phyloP scores from a whole-genome alignment of 2,797 vertebrate genomes.

The Geotrypetes seraphini region DNA sequence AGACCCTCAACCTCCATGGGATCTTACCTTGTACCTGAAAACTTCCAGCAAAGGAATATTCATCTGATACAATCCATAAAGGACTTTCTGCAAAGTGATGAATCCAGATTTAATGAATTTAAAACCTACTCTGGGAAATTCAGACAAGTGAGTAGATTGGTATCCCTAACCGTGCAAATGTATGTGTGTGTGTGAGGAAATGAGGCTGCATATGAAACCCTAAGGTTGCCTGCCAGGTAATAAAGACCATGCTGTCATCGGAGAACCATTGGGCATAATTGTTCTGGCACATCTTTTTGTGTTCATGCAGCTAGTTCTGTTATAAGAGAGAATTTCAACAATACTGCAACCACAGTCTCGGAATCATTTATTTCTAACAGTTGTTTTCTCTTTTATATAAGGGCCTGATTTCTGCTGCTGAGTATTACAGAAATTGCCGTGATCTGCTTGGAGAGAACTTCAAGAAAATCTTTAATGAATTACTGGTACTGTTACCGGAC shows the following conservation, averaged over 20 bases:
- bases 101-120: slow-evolving; percentile 86
- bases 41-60: slow-evolving; percentile 88
- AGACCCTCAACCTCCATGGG: slow-evolving; percentile 46
- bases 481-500: slow-evolving; percentile 89
- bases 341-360: too few relatives aligned
- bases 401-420: slow-evolving; percentile 78
- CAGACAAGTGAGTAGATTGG: slow-evolving; percentile 73
- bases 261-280: too few relatives aligned
- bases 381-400: slow-evolving; percentile 22
- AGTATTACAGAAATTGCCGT: slow-evolving; percentile 85
- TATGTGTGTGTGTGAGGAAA: neutral
- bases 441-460: slow-evolving; percentile 87
- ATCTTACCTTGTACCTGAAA: slow-evolving; percentile 77
- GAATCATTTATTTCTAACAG: too few relatives aligned
- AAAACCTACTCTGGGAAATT: slow-evolving; percentile 91
- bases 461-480: slow-evolving; percentile 81
- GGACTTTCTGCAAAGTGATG: slow-evolving; percentile 76
- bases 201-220: neutral
- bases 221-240: neutral
- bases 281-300: too few relatives aligned
- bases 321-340: too few relatives aligned
- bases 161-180: rapidly evolving
- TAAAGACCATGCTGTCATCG: too few relatives aligned
- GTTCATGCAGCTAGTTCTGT: too few relatives aligned
- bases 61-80: slow-evolving; percentile 89